phyloP scores from a whole-genome alignment of 2,113 vertebrate species.

The Dipodomys spectabilis region DNA sequence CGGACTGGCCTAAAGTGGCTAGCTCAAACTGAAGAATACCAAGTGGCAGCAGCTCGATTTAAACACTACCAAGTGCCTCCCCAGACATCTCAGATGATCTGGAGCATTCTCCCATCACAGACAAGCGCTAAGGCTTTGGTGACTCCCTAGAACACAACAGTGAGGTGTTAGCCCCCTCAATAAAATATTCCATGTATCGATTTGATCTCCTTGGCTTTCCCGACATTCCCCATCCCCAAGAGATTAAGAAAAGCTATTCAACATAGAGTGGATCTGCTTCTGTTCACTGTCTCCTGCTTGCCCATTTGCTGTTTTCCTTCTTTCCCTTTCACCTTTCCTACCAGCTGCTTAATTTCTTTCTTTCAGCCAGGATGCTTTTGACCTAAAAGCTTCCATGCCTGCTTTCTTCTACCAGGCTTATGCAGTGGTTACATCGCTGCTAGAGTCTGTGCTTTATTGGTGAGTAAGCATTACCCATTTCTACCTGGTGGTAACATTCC shows the following conservation, averaged over 20 bases:
- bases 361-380: conserved; percentile 53
- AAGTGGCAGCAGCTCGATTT: conserved; percentile 71
- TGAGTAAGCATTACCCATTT: conserved; percentile 40
- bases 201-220: conserved; percentile 18
- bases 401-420: neutral
- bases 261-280: neutral
- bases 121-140: neutral
- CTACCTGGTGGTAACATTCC: conserved; percentile 32
- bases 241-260: conserved; percentile 36
- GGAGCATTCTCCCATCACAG: neutral
- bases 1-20: neutral
- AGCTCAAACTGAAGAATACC: neutral
- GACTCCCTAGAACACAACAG: conserved; percentile 48
- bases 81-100: neutral
- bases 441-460: neutral
- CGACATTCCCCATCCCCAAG: neutral
- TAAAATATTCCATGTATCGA: conserved; percentile 57
- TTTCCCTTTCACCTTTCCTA: conserved; percentile 24
- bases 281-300: too few species aligned
- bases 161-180: conserved; percentile 41
- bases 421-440: neutral
- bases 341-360: conserved; percentile 18
- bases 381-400: conserved; percentile 45
- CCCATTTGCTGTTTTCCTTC: neutral
- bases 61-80: neutral